phyloP scores from a whole-genome alignment of 1,140 invertebrate genomes.

The Ooceraea biroi region DNA sequence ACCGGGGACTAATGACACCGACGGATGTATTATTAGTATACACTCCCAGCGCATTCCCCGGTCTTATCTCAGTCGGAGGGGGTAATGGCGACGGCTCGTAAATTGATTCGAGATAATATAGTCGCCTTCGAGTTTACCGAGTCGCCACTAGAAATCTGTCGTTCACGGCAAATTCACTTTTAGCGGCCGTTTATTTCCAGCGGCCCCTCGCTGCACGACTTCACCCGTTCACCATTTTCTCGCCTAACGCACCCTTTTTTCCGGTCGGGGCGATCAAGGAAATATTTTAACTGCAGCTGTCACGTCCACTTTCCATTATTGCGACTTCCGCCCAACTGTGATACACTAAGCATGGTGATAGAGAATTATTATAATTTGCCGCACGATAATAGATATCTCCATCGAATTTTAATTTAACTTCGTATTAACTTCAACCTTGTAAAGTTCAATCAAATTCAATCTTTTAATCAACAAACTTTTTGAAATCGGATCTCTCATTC shows the following conservation, averaged over 20 bases:
- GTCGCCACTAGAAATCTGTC: constrained; percentile 39
- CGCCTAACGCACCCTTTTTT: not conserved
- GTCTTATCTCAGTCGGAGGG: constrained; percentile 21
- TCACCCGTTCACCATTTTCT: not conserved
- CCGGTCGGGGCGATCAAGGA: not conserved
- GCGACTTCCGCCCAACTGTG: not conserved
- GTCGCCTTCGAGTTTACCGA: constrained; percentile 39
- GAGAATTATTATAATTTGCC: not conserved
- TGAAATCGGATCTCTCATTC: too few species aligned
- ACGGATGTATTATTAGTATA: constrained; percentile 58
- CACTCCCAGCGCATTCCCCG: constrained; percentile 23
- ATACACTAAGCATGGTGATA: not conserved
- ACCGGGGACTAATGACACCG: constrained; percentile 45
- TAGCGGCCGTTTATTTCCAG: constrained; percentile 29
- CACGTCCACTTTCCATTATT: constrained; percentile 7
- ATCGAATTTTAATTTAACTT: not conserved
- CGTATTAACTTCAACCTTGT: not conserved
- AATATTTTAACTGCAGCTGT: constrained; percentile 33
- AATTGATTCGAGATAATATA: constrained; percentile 50
- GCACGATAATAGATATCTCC: not conserved
- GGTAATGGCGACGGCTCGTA: constrained; percentile 43
- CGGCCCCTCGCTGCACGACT: not conserved
- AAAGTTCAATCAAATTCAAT: not conserved
- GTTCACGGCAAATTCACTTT: not conserved
- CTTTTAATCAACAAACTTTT: constrained; percentile 8